Evolutionary conservation across 2,888 invertebrate genomes (phyloP).

Genomic region (Monochamus alternatus): DNA sequence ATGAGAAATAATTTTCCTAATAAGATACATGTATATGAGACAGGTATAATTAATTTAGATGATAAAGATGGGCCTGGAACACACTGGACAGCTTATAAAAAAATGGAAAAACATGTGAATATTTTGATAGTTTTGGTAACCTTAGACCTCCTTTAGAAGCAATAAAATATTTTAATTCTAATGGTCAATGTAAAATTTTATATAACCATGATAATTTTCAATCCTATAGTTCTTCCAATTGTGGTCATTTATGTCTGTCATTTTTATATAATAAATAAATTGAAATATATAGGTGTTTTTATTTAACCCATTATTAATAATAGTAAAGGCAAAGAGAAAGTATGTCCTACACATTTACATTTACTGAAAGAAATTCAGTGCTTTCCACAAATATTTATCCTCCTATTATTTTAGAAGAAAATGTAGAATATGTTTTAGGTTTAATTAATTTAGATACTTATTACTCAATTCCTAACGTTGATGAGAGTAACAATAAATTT

Average conservation of each 20-base stretch:
- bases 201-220: conserved; percentile 5
- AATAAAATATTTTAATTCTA: conserved; percentile 22
- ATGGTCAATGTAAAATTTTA: neutral
- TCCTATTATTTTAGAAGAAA: too few species aligned
- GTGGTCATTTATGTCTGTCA: neutral
- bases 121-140: conserved; percentile 37
- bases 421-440: too few species aligned
- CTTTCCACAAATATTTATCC: too few species aligned
- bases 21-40: conserved; percentile 13
- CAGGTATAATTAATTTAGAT: conserved; percentile 32
- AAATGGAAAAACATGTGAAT: conserved; percentile 1
- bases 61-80: conserved; percentile 25
- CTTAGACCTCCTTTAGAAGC: conserved; percentile 19
- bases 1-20: conserved; percentile 24
- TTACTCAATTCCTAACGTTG: too few species aligned
- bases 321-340: too few species aligned
- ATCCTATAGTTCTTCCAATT: neutral
- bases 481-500: too few species aligned
- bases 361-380: too few species aligned
- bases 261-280: neutral
- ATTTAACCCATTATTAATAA: too few species aligned
- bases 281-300: neutral
- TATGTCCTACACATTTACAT: too few species aligned
- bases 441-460: too few species aligned
- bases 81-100: conserved; percentile 34